Percentiles rank a stretch among this genome's conserved stretches.
phyloP scores from a whole-genome alignment of 2,797 vertebrate species.

The Sebastes trivittatus region DNA sequence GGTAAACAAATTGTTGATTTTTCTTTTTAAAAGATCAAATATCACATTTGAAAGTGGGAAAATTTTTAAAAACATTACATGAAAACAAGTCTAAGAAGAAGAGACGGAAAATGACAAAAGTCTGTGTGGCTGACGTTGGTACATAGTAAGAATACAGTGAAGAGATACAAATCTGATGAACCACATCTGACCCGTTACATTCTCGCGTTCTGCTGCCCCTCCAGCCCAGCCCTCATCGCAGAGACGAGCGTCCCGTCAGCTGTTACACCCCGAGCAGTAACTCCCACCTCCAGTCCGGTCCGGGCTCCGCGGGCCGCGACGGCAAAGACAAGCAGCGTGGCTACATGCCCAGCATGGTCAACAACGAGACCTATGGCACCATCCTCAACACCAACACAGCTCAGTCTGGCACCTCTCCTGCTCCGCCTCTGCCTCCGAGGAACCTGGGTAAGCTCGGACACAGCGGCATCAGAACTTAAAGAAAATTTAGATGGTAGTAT shows the following conservation, averaged over 20 bases:
- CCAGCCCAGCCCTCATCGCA: slow-evolving; percentile 94
- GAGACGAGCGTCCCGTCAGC: slow-evolving; percentile 96
- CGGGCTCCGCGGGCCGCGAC: slow-evolving; percentile 83
- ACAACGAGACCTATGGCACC: slow-evolving; percentile 97
- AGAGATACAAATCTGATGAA: neutral
- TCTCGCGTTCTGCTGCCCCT: neutral
- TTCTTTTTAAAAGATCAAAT: neutral
- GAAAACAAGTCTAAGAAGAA: neutral
- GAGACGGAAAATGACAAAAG: neutral
- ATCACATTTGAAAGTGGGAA: neutral
- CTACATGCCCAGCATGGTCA: slow-evolving; percentile 91
- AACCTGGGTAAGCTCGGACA: slow-evolving; percentile 85
- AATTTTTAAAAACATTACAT: neutral
- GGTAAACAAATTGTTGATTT: neutral
- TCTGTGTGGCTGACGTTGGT: neutral
- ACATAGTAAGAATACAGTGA: neutral
- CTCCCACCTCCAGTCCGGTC: slow-evolving; percentile 80
- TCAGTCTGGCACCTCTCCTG: slow-evolving; percentile 73
- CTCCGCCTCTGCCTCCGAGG: slow-evolving; percentile 93
- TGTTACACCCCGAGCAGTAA: slow-evolving; percentile 88
- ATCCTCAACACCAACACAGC: slow-evolving; percentile 85
- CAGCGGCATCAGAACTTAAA: neutral
- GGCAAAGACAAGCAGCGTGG: slow-evolving; percentile 91
- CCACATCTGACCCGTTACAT: neutral
- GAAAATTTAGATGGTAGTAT: neutral